Conservation (phyloP, 35 echinoderm and acorn worm genomes). For the Nesometra sesokonis region DNA sequence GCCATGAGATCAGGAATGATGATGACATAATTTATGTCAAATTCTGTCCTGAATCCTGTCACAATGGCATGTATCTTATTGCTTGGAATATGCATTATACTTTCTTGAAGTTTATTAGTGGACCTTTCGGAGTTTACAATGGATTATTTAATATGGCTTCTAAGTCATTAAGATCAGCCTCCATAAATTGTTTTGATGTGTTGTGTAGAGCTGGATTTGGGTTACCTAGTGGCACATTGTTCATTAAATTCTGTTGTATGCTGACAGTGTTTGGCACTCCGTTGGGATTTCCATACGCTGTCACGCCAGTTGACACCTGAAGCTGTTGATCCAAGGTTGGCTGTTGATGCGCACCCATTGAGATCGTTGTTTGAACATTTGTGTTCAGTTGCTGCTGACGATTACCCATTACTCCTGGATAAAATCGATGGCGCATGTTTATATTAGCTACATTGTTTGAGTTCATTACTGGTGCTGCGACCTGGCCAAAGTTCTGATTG, state of each 20-base stretch:
- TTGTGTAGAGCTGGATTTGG: not conserved
- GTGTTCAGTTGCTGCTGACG: not conserved
- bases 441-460: not conserved
- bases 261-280: not conserved
- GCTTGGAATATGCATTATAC: no score
- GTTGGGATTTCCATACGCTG: not conserved
- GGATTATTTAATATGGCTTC: not conserved
- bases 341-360: not conserved
- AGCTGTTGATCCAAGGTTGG: not conserved
- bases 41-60: no score
- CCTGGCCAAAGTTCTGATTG: not conserved
- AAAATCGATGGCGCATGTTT: not conserved
- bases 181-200: not conserved
- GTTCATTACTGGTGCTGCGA: not conserved
- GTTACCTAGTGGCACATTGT: not conserved
- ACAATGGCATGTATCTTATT: no score
- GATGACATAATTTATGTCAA: no score
- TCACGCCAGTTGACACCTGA: not conserved
- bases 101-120: no score
- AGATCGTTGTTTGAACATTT: not conserved
- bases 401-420: not conserved
- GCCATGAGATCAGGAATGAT: no score
- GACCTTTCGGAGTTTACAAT: not conserved
- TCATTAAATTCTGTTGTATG: not conserved
- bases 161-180: not conserved